Percentiles rank a stretch among this genome's conserved stretches.
Evolutionary conservation across 2,113 vertebrate species (phyloP).

Genomic region (Centrocercus urophasianus): DNA sequence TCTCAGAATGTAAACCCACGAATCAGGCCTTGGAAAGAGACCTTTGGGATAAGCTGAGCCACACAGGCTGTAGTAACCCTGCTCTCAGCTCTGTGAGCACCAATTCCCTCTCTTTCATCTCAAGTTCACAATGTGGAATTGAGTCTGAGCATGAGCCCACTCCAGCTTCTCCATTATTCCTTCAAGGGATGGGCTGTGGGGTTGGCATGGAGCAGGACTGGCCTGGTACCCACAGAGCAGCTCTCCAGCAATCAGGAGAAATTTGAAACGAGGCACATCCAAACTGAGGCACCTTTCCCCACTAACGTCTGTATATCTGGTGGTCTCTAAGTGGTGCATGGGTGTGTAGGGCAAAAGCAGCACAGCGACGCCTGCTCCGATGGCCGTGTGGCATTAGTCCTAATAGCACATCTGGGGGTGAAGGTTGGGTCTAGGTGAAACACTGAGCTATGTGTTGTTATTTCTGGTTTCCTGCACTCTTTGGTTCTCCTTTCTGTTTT

Average conservation of each 20-base stretch:
- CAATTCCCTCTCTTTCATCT: background rate
- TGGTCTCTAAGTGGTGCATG: background rate
- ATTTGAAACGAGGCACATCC: background rate
- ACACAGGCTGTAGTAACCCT: too few species aligned
- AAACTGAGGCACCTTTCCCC: background rate
- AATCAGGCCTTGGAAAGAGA: background rate
- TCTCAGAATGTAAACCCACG: background rate
- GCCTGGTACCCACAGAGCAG: background rate
- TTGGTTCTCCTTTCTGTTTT: background rate
- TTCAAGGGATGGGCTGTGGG: background rate
- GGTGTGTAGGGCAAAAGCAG: background rate
- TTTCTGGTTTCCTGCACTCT: background rate
- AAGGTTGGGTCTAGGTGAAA: background rate
- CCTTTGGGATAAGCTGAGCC: background rate
- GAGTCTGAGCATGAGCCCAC: background rate
- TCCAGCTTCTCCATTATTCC: background rate
- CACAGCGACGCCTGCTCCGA: background rate
- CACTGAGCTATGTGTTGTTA: fast-evolving
- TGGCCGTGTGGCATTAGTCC: background rate
- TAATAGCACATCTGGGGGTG: background rate
- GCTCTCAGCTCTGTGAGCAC: background rate
- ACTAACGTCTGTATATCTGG: background rate
- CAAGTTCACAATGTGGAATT: background rate
- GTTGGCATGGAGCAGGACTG: background rate
- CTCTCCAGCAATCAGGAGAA: background rate